Conservation (phyloP, 2,113 vertebrate species). For the Hemichromis elongatus region DNA sequence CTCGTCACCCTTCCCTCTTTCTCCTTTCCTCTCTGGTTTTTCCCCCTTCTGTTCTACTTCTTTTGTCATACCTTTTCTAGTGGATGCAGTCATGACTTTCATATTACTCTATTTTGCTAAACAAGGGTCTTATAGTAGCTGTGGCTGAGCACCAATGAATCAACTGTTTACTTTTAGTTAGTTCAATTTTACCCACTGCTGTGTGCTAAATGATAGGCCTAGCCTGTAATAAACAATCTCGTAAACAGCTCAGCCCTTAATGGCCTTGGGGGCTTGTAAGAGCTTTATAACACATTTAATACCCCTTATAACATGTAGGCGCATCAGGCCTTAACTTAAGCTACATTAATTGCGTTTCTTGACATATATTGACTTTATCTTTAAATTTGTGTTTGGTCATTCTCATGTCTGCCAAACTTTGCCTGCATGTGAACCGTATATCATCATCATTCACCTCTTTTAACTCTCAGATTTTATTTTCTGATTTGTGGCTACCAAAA, state of each 20-base stretch:
- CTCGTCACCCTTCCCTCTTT: slow-evolving; percentile 23
- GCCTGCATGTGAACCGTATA: background rate
- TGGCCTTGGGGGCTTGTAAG: slow-evolving; percentile 68
- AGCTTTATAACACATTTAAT: slow-evolving; percentile 75
- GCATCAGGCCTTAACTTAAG: slow-evolving; percentile 61
- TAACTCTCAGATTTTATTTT: background rate
- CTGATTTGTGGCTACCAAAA: background rate
- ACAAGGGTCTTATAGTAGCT: slow-evolving; percentile 1
- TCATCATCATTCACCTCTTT: background rate
- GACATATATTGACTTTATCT: slow-evolving; percentile 58
- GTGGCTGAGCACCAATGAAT: slow-evolving; percentile 33
- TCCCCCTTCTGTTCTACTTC: background rate
- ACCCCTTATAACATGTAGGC: slow-evolving; percentile 62
- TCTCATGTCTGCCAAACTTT: background rate
- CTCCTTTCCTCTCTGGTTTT: background rate
- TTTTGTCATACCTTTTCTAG: slow-evolving; percentile 15
- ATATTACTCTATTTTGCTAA: background rate
- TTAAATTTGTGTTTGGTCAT: slow-evolving; percentile 30
- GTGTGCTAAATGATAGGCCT: slow-evolving; percentile 63
- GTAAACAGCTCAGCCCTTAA: slow-evolving; percentile 68
- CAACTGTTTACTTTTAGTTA: slow-evolving; percentile 42
- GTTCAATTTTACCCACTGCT: slow-evolving; percentile 51
- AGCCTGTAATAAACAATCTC: slow-evolving; percentile 73
- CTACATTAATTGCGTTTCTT: slow-evolving; percentile 56
- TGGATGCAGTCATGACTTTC: slow-evolving; percentile 10